phyloP scores from a whole-genome alignment of 1,140 invertebrate species.

The Macrostomum lignano region DNA sequence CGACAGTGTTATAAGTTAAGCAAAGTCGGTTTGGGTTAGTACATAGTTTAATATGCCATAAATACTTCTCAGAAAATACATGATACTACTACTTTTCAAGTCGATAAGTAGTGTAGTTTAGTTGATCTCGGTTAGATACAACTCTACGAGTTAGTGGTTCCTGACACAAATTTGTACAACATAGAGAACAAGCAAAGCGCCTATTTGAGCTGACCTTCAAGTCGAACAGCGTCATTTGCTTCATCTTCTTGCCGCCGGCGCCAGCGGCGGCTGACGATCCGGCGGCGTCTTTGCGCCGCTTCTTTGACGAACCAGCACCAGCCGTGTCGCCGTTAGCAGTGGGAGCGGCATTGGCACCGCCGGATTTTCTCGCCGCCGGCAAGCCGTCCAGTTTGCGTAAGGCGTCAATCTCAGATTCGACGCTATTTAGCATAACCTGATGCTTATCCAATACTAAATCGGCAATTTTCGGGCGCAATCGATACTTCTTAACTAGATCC shows the following conservation, averaged over 20 bases:
- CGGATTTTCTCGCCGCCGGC: neutral
- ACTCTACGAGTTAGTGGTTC: too few relatives aligned
- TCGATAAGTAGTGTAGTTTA: too few relatives aligned
- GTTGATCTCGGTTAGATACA: too few relatives aligned
- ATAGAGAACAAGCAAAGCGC: too few relatives aligned
- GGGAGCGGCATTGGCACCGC: neutral
- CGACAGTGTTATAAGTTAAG: too few relatives aligned
- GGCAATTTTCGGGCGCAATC: slow-evolving; percentile 18
- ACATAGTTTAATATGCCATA: too few relatives aligned
- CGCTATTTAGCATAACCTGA: slow-evolving; percentile 11
- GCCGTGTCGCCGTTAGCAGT: slow-evolving; percentile 3
- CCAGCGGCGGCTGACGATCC: slow-evolving; percentile 5
- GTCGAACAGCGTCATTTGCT: slow-evolving; percentile 23
- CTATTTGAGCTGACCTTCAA: too few relatives aligned
- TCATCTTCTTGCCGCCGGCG: slow-evolving; percentile 12
- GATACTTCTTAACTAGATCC: slow-evolving; percentile 17
- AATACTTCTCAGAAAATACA: too few relatives aligned
- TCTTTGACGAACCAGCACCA: slow-evolving; percentile 7
- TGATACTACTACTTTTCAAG: too few relatives aligned
- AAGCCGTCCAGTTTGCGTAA: neutral
- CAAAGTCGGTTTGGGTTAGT: too few relatives aligned
- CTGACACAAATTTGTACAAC: too few relatives aligned
- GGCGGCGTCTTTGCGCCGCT: neutral
- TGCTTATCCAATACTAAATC: slow-evolving; percentile 19
- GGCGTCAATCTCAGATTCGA: neutral